Base-by-base conservation (phyloP, 2,797 vertebrate genomes). In the Mormyrus hasselquistii region DNA sequence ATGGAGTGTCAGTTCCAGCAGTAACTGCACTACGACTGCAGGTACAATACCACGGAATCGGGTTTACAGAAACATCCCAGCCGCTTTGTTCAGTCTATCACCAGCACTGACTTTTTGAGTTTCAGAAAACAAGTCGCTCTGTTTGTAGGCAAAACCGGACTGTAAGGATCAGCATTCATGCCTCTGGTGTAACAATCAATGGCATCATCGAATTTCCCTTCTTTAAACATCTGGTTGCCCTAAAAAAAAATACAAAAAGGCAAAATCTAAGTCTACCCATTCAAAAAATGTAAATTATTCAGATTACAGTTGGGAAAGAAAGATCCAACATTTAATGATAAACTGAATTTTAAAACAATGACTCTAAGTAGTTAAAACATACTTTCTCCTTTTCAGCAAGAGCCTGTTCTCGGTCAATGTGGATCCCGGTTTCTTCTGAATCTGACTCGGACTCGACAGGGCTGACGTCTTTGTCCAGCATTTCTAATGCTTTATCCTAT, bases 161-260 rank as follows among this genome's bases (percentile, higher is more conserved):
- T 98, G 93, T 97, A 97, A 0, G 98, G 97, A 91, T 99, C 98
- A 0, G 95, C 97, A 87, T 91, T 92, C 98, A 99, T 99, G 89
- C 97, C 98, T 94, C 93, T 96, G 90, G 97, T 97, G 92, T 99
- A 99, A 91, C 96, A 98, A 10, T 98, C 96, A n/a, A 98, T 92
- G 47, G 99, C 99, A 1, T 96, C 96, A 53, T 98, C 97, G 14
- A 97, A 99, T 89, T 97, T 97, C 44, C 97, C 97, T 14, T 96
- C 96, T 94, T 97, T 98, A 91, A 99, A 99, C 76, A 96, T 96
- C 5, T 62, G 89, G 92, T 99, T 98, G 1, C 98, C 99, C 99
- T 99, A 85, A 62, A 91, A 91, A 90, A 89, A 85, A 88, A 88
- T 10, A 91, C 79, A n/a, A 12, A 44, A 47, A 38, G 65, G 10